phyloP scores from a whole-genome alignment of 2,888 invertebrate genomes.

The Drosophila lutescens region DNA sequence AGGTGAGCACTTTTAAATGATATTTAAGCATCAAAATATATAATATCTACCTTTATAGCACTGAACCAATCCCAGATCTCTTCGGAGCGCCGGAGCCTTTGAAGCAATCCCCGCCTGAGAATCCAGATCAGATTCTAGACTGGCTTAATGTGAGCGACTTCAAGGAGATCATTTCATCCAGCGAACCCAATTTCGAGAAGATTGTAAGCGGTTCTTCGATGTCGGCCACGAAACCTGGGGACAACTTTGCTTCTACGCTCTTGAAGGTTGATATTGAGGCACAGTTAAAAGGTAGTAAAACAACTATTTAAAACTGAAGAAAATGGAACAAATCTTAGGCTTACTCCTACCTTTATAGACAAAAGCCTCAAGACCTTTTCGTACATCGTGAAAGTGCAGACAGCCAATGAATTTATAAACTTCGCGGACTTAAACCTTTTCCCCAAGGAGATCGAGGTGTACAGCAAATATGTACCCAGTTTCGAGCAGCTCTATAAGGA shows the following conservation, averaged over 20 bases:
- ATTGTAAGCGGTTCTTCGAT: conserved; percentile 23
- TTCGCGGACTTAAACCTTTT: conserved; percentile 57
- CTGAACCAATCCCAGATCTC: neutral
- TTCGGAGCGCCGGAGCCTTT: neutral
- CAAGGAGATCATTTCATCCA: conserved; percentile 25
- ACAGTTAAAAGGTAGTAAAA: conserved; percentile 65
- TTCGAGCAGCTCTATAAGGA: conserved; percentile 59
- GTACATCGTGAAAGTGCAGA: conserved; percentile 60
- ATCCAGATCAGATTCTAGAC: conserved; percentile 26
- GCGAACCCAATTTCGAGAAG: conserved; percentile 52
- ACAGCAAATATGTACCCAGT: conserved; percentile 54
- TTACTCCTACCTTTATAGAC: no score
- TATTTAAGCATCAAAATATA: no score
- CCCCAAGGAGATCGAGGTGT: conserved; percentile 66
- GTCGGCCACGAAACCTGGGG: conserved; percentile 59
- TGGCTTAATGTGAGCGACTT: conserved; percentile 52
- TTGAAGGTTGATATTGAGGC: conserved; percentile 60
- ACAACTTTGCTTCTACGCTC: conserved; percentile 67
- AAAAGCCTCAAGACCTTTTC: conserved; percentile 31
- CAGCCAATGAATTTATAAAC: conserved; percentile 7
- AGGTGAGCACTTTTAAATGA: conserved; percentile 24
- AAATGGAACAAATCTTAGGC: no score
- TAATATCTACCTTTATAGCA: neutral
- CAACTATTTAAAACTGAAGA: no score
- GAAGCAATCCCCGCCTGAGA: conserved; percentile 43